phyloP scores from a whole-genome alignment of 2,888 invertebrate species.

The Drosophila neutralis region DNA sequence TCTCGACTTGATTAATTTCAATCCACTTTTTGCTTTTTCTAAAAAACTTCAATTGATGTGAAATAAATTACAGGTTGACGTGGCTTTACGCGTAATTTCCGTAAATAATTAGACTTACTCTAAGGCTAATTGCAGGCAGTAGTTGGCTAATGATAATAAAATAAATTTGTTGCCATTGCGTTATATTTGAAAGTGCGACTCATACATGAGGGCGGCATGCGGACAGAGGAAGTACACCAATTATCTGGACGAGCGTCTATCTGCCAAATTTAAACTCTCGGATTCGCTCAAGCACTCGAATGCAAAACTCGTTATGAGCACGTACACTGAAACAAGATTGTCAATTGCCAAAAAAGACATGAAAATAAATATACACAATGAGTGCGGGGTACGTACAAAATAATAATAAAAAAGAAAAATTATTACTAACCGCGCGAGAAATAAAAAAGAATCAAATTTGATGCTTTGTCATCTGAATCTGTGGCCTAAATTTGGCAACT shows the following conservation, averaged over 20 bases:
- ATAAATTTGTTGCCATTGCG: conserved; percentile 24
- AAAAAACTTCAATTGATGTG: conserved; percentile 66
- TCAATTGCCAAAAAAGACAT: conserved; percentile 25
- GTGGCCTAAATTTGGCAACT: conserved; percentile 35
- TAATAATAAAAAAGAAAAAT: conserved; percentile 10
- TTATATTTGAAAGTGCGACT: conserved; percentile 32
- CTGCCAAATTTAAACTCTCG: conserved; percentile 22
- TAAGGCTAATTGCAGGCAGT: conserved; percentile 42
- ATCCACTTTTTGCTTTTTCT: background rate
- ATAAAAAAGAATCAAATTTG: conserved; percentile 29
- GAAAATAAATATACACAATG: background rate
- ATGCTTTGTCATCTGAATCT: conserved; percentile 41
- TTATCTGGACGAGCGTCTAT: conserved; percentile 37
- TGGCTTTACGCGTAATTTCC: conserved; percentile 80
- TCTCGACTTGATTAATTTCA: background rate
- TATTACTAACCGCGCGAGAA: conserved; percentile 6
- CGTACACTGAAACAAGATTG: conserved; percentile 50
- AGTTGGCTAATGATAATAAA: conserved; percentile 43
- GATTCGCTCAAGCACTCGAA: conserved; percentile 5
- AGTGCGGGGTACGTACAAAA: background rate
- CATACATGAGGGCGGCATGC: conserved; percentile 9
- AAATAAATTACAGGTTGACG: conserved; percentile 73
- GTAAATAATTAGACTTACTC: conserved; percentile 65
- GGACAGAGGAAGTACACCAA: conserved; percentile 50
- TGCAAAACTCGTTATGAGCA: conserved; percentile 48